phyloP scores from a whole-genome alignment of 2,113 vertebrate species.

The Gambusia affinis region DNA sequence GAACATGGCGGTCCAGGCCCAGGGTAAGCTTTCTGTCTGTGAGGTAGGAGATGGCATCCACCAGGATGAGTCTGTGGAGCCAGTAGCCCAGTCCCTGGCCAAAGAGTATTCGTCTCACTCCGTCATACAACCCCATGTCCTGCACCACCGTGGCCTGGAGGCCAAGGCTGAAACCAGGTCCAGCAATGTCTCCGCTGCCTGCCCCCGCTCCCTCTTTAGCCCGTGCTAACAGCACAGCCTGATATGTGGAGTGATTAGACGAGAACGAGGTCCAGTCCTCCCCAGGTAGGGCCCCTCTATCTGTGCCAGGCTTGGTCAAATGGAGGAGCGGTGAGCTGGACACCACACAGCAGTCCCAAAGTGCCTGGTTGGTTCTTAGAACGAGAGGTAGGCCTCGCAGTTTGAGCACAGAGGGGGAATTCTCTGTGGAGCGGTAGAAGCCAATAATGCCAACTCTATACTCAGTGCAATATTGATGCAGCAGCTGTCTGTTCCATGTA shows the following conservation, averaged over 20 bases:
- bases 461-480: conserved; percentile 96
- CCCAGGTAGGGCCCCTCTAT: conserved; percentile 88
- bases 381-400: conserved; percentile 88
- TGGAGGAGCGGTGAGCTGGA: conserved; percentile 89
- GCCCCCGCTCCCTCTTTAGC: conserved; percentile 70
- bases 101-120: conserved; percentile 93
- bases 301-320: conserved; percentile 87
- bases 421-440: conserved; percentile 96
- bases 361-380: conserved; percentile 88
- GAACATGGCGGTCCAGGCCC: conserved; percentile 90
- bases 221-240: conserved; percentile 89
- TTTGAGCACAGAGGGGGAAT: conserved; percentile 84
- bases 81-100: conserved; percentile 95
- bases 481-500: conserved; percentile 92
- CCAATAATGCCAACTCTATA: conserved; percentile 95
- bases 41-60: conserved; percentile 92
- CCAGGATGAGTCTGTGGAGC: conserved; percentile 92
- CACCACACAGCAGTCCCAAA: conserved; percentile 89
- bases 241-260: conserved; percentile 94
- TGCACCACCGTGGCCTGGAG: conserved; percentile 89
- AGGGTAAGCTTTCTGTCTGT: conserved; percentile 88
- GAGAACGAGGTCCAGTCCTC: conserved; percentile 96
- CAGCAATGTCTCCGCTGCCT: conserved; percentile 57
- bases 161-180: conserved; percentile 71
- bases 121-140: conserved; percentile 93